These are phyloP conservation scores for Epiblema foenella DNA, from an alignment of 2,888 invertebrate species.

Conservation along the genomic window DNA sequence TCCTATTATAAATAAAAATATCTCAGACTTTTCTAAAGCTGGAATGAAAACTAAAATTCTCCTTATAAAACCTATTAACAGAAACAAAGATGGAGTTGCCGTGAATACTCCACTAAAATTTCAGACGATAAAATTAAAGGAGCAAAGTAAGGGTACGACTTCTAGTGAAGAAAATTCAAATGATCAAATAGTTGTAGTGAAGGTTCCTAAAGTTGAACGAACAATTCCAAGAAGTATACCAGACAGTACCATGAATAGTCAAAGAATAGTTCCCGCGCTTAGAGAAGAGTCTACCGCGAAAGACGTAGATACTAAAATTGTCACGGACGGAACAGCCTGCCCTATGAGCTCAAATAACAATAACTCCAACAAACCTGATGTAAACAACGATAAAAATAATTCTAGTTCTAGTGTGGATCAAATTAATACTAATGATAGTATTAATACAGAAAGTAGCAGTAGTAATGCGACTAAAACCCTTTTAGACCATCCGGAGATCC, in stretches of 20 bases:
- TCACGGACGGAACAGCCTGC: not conserved
- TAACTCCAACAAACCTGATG: not conserved
- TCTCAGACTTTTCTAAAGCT: slow-evolving; percentile 73
- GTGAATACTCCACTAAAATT: slow-evolving; percentile 68
- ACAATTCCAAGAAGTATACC: slow-evolving; percentile 53
- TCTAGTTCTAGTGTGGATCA: slow-evolving; percentile 43
- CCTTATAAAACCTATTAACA: slow-evolving; percentile 77
- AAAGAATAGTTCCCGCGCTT: slow-evolving; percentile 34
- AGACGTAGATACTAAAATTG: slow-evolving; percentile 2
- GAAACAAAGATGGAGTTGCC: slow-evolving; percentile 66
- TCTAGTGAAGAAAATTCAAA: slow-evolving; percentile 62
- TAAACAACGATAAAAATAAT: not conserved
- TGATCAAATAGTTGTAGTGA: slow-evolving; percentile 75
- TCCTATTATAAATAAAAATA: slow-evolving; percentile 76
- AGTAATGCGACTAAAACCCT: not conserved
- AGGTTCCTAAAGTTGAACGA: slow-evolving; percentile 75
- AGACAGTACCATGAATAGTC: slow-evolving; percentile 48
- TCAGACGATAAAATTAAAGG: slow-evolving; percentile 89
- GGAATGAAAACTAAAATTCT: slow-evolving; percentile 81
- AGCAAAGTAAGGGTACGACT: slow-evolving; percentile 62
- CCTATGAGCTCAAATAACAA: not conserved
- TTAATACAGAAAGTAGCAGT: slow-evolving; percentile 10
- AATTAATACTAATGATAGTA: slow-evolving; percentile 16
- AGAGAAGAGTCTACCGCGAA: slow-evolving; percentile 6
- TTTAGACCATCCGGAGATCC: not conserved